A percentile compares a stretch with the other conserved stretches of the same genome.
phyloP scores from a whole-genome alignment of 64 coral and sea anemone genomes.

The Cladopsammia gracilis region DNA sequence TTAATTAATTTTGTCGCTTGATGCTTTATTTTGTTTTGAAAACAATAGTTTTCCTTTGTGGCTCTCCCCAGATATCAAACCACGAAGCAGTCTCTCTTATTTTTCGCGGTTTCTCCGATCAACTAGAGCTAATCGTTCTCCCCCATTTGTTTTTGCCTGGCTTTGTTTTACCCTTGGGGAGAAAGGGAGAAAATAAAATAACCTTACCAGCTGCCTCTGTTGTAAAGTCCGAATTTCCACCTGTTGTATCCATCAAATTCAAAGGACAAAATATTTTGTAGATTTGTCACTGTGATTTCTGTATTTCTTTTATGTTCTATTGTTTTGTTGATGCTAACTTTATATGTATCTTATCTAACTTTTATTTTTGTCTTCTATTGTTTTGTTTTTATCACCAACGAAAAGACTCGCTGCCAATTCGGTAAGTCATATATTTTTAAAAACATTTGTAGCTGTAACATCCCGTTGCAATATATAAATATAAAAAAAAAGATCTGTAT shows the following conservation, averaged over 20 bases:
- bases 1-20: background rate
- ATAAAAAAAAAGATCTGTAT: background rate
- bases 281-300: background rate
- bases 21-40: background rate
- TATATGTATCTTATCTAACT: background rate
- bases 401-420: constrained; percentile 86
- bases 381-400: constrained; percentile 34
- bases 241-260: too few relatives aligned
- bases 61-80: background rate
- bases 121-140: background rate
- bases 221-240: too few relatives aligned
- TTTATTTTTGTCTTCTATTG: background rate
- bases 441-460: background rate
- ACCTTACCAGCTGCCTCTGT: too few relatives aligned
- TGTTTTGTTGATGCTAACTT: background rate
- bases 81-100: background rate
- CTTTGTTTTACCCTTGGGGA: background rate
- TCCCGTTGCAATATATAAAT: background rate
- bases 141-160: background rate
- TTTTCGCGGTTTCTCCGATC: background rate
- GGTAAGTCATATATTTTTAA: constrained; percentile 57
- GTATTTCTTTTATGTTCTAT: background rate
- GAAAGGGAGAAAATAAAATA: too few relatives aligned
- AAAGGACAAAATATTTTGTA: background rate
- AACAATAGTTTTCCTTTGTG: background rate